Evolutionary conservation across 2,888 invertebrate genomes (phyloP), one percentile per base, ranked within the genome.

Genomic region (Xylophagus ater): DNA sequence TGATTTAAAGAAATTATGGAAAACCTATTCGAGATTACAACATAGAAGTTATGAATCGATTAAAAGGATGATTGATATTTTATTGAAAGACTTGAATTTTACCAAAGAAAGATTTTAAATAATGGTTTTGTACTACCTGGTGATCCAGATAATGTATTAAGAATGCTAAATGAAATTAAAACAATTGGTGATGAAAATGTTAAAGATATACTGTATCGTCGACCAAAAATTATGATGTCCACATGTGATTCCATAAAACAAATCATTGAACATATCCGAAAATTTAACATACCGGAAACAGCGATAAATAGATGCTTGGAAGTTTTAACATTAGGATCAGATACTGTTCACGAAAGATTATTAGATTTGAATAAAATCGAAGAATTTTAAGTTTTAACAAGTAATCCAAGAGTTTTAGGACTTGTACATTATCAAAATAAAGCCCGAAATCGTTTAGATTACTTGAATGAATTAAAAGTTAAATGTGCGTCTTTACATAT

Each of bases 161-260:
- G 69, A 10, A 71, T 79, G 25, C 50, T 81, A 3, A 57, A 63
- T 5, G 68, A 72, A 53, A 69, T 79, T 29, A 58, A 63, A 2
- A 60, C 58, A 1, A 56, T 78, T 23, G 72, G 69, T 35, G 76
- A 73, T 0, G 51, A 71, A 2, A 68, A 75, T 47, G 69, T 80
- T 32, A 61, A 62, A 40, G 66, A 69, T 10, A 69, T 70, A 21
- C 66, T 78, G 23, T 64, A 57, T 50, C 56, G 55, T 14, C 69
- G 72, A 50, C 83, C 82, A 9, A 76, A 74, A 46, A 69, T 83
- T 46, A 57, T 79, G 34, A 75, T 72, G 62, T 70, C 73, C 36
- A 66, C 72, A 34, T 70, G 72, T 42, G 68, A 69, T 42, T 59
- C 73, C 13, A 53, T 80, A 15, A 46, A 69, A 28, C 62, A 69